Evolutionary conservation across 2,797 vertebrate genomes (phyloP).

Genomic region (Scolopax rusticola): DNA sequence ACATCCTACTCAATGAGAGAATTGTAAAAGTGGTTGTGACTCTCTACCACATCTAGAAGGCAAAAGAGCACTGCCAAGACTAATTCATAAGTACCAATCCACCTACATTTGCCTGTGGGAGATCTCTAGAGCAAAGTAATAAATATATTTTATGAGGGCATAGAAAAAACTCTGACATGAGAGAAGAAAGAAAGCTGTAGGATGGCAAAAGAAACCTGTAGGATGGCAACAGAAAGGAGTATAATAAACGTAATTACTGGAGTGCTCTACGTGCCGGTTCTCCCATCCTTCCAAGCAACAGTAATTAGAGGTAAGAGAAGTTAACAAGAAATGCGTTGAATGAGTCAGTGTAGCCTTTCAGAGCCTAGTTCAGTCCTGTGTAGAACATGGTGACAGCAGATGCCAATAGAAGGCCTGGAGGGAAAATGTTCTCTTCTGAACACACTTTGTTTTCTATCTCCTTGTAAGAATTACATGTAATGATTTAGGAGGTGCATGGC

Average conservation of each 20-base stretch:
- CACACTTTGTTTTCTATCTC: background rate
- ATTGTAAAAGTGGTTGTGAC: slow-evolving; percentile 41
- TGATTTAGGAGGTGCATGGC: background rate
- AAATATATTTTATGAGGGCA: slow-evolving; percentile 14
- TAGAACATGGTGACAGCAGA: background rate
- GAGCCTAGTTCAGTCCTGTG: background rate
- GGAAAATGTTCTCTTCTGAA: background rate
- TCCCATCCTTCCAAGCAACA: background rate
- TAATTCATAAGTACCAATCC: slow-evolving; percentile 41
- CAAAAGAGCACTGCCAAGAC: slow-evolving; percentile 36
- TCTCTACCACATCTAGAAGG: slow-evolving; percentile 12
- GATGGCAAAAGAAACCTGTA: slow-evolving; percentile 6
- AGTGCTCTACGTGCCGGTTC: background rate
- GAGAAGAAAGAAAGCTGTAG: background rate
- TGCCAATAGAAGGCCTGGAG: background rate
- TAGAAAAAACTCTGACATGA: background rate
- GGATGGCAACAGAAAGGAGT: background rate
- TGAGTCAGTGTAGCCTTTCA: background rate
- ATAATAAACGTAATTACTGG: slow-evolving; percentile 7
- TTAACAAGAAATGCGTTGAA: background rate
- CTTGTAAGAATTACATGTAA: background rate
- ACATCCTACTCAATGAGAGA: slow-evolving; percentile 21
- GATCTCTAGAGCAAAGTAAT: slow-evolving; percentile 21
- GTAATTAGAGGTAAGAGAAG: slow-evolving; percentile 14
- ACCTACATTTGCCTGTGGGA: slow-evolving; percentile 34